phyloP scores from a whole-genome alignment of 2,888 invertebrate species.

The Cremastinae sp. region DNA sequence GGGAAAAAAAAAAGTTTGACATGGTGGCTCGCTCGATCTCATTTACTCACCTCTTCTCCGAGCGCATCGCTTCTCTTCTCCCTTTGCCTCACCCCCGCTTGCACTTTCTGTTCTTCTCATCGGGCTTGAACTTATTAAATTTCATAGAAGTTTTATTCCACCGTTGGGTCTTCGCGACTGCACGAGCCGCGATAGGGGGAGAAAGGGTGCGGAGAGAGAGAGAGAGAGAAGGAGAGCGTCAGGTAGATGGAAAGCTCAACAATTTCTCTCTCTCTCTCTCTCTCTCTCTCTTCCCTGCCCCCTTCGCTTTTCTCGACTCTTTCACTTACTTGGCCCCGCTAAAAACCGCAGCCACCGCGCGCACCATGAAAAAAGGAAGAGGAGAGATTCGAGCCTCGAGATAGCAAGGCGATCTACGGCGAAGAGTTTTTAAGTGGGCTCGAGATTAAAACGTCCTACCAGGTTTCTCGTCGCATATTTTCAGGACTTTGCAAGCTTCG shows the following conservation, averaged over 20 bases:
- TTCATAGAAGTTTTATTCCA: conserved; percentile 78
- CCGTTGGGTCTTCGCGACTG: conserved; percentile 38
- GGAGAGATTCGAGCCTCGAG: conserved; percentile 72
- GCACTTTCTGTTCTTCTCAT: conserved; percentile 47
- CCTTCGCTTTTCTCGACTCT: not conserved
- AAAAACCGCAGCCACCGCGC: conserved; percentile 37
- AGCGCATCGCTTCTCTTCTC: not conserved
- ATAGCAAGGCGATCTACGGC: conserved; percentile 75
- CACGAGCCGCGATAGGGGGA: conserved; percentile 27
- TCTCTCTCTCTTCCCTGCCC: conserved; percentile 14
- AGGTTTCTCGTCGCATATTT: conserved; percentile 69
- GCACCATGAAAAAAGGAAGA: conserved; percentile 57
- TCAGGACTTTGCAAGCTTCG: conserved; percentile 63
- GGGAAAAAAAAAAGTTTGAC: conserved; percentile 43
- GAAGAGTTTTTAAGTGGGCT: conserved; percentile 77
- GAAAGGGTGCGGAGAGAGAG: conserved; percentile 20
- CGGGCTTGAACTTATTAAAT: conserved; percentile 78
- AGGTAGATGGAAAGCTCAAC: no score
- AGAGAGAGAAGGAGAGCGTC: no score
- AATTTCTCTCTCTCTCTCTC: conserved; percentile 15
- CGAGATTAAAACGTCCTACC: conserved; percentile 77
- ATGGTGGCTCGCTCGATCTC: conserved; percentile 39
- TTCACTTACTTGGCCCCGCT: conserved; percentile 19
- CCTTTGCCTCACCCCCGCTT: not conserved
- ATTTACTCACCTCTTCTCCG: not conserved